These are phyloP conservation scores for Tetranychus truncatus DNA, from an alignment of 2,888 invertebrate genomes.

Conservation along the genomic window DNA sequence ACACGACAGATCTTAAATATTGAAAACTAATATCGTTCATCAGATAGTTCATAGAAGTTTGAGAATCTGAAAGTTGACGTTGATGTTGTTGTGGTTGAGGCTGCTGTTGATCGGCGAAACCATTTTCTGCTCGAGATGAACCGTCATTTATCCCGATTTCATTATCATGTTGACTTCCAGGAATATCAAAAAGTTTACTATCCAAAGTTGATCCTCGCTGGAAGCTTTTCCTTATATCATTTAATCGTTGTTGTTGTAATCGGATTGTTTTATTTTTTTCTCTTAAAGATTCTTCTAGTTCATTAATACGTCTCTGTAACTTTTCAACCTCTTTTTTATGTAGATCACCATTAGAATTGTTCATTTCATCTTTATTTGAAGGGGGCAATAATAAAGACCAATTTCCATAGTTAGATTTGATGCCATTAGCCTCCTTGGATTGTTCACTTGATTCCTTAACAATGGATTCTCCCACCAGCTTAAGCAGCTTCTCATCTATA, in stretches of 20 bases:
- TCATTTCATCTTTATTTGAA: neutral
- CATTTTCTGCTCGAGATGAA: neutral
- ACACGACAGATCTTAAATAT: neutral
- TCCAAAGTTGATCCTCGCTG: neutral
- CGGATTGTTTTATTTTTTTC: constrained; percentile 7
- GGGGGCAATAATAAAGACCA: neutral
- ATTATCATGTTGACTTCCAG: neutral
- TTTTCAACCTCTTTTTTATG: neutral
- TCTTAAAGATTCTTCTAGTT: constrained; percentile 11
- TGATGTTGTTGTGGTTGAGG: neutral
- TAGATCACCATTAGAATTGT: neutral
- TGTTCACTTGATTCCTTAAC: neutral
- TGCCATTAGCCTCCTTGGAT: neutral
- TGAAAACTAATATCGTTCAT: constrained; percentile 5
- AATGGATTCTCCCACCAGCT: neutral
- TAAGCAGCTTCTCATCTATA: neutral
- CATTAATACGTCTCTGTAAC: neutral
- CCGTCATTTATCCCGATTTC: neutral
- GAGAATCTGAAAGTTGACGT: neutral
- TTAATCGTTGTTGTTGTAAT: constrained; percentile 9
- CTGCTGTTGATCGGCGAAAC: neutral
- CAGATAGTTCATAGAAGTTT: neutral
- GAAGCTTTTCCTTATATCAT: constrained; percentile 10
- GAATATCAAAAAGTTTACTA: neutral
- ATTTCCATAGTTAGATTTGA: neutral